phyloP scores from a whole-genome alignment of 2,113 vertebrate species.

The Lamprologus lemairii region DNA sequence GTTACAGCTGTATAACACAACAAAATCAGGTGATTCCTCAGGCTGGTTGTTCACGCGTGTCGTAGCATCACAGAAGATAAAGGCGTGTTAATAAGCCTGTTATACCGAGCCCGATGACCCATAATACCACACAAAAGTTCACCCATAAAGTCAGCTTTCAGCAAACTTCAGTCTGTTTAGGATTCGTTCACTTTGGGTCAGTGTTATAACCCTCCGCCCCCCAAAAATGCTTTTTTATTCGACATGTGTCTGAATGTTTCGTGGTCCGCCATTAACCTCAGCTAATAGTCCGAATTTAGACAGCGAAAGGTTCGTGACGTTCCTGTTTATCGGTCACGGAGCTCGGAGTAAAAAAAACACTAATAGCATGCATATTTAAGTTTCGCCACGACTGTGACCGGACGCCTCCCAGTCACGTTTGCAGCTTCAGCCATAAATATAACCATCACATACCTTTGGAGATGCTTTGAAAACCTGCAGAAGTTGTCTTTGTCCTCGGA shows the following conservation, averaged over 20 bases:
- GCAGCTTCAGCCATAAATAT: not conserved
- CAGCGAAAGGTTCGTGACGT: not conserved
- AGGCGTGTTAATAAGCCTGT: not conserved
- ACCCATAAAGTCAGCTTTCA: not conserved
- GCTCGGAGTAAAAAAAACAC: not conserved
- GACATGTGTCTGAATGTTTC: not conserved
- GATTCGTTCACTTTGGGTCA: not conserved
- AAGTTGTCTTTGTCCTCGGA: not conserved
- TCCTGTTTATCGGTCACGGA: not conserved
- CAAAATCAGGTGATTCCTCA: not conserved
- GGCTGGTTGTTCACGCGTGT: not conserved
- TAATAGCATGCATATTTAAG: not conserved
- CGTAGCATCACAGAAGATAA: not conserved
- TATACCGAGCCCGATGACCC: not conserved
- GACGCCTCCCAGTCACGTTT: not conserved
- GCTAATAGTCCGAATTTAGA: not conserved
- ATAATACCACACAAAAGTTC: not conserved
- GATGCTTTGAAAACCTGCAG: not conserved
- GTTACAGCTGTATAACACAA: not conserved
- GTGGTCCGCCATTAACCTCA: not conserved
- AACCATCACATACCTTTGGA: not conserved
- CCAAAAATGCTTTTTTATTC: not conserved
- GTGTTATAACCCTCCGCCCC: not conserved
- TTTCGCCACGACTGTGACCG: not conserved
- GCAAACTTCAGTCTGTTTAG: not conserved